Percentiles rank a stretch among this genome's conserved stretches.
phyloP scores from a whole-genome alignment of 2,888 invertebrate species.

The Abrostola tripartita region DNA sequence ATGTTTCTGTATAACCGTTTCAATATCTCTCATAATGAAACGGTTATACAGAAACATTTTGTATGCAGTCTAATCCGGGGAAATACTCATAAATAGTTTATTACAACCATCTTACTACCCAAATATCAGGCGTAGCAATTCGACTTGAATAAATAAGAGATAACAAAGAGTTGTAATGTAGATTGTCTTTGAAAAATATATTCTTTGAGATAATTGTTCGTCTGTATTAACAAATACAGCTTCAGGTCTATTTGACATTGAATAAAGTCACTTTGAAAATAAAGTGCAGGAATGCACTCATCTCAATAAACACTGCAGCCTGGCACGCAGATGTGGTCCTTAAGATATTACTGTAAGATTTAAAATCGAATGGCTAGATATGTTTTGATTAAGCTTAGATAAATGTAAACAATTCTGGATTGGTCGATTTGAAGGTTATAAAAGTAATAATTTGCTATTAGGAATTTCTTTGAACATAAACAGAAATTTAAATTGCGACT shows the following conservation, averaged over 20 bases:
- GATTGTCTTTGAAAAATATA: background rate
- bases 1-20: too few relatives aligned
- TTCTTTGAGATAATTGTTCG: background rate
- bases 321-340: conserved; percentile 7
- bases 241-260: conserved; percentile 40
- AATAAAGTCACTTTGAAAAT: conserved; percentile 45
- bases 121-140: too few relatives aligned
- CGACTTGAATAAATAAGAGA: too few relatives aligned
- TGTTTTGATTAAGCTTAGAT: conserved; percentile 5
- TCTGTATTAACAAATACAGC: background rate
- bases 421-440: conserved; percentile 33
- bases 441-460: conserved; percentile 20
- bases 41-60: too few relatives aligned
- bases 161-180: too few relatives aligned
- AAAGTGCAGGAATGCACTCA: conserved; percentile 43
- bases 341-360: background rate
- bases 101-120: too few relatives aligned
- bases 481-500: conserved; percentile 22
- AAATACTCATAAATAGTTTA: too few relatives aligned
- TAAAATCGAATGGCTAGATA: background rate
- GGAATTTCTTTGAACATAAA: conserved; percentile 37
- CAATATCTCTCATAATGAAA: too few relatives aligned
- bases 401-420: conserved; percentile 43
- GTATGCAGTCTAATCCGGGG: too few relatives aligned
- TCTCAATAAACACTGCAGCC: conserved; percentile 6